Evolutionary conservation across 2,113 vertebrate species (phyloP).

Genomic region (Origma solitaria): DNA sequence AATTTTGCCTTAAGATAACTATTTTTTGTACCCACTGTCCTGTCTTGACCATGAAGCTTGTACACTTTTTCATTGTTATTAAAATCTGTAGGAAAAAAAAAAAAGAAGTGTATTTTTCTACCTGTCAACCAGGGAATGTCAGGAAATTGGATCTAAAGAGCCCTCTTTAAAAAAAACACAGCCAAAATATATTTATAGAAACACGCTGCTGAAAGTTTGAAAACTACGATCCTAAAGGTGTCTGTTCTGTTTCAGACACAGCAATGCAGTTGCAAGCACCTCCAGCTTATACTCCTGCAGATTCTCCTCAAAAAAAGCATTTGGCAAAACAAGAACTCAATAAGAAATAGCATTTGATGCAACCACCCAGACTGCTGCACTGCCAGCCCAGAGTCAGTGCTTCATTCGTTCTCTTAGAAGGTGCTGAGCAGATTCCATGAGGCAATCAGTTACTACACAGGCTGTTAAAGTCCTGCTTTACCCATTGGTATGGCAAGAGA

Average conservation of each 20-base stretch:
- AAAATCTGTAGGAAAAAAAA: constrained; percentile 58
- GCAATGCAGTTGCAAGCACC: not conserved
- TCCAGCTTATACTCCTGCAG: not conserved
- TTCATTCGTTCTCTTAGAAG: not conserved
- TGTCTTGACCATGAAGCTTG: constrained; percentile 68
- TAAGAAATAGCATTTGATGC: not conserved
- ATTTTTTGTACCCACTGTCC: constrained; percentile 71
- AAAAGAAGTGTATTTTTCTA: constrained; percentile 15
- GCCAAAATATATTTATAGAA: constrained; percentile 55
- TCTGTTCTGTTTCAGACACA: not conserved
- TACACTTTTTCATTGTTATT: constrained; percentile 70
- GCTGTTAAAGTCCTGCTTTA: not conserved
- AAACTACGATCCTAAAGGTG: not conserved
- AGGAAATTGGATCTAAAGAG: constrained; percentile 11
- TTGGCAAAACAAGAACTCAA: not conserved
- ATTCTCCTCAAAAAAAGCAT: not conserved
- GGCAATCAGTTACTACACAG: not conserved
- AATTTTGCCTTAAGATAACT: constrained; percentile 81
- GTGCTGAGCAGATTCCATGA: not conserved
- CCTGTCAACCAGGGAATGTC: constrained; percentile 37
- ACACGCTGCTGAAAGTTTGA: constrained; percentile 1
- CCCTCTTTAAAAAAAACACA: not conserved
- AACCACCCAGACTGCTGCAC: not conserved
- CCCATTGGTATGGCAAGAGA: not conserved
- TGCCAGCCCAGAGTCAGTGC: not conserved